Evolutionary conservation across 37 sponge, comb jelly and placozoan species (phyloP).

Genomic region (Beroe ovata): DNA sequence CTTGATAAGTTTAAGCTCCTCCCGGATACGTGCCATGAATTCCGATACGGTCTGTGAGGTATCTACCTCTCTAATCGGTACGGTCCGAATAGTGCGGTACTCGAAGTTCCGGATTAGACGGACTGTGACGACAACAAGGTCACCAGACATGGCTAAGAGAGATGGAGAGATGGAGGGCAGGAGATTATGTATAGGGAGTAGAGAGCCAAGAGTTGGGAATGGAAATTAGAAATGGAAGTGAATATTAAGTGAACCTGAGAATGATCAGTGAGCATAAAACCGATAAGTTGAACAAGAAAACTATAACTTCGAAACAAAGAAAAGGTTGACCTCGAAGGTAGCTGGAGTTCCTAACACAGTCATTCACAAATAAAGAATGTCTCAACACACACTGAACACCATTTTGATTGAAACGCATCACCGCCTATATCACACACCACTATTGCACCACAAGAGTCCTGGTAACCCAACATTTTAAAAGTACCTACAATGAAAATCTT

Average conservation of each 20-base stretch:
- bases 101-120: constrained; percentile 58
- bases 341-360: background rate
- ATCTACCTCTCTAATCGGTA: constrained; percentile 52
- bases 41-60: background rate
- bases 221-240: too few relatives aligned
- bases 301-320: background rate
- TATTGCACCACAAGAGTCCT: too few relatives aligned
- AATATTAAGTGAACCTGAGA: too few relatives aligned
- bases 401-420: too few relatives aligned
- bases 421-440: too few relatives aligned
- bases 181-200: too few relatives aligned
- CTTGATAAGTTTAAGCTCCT: constrained; percentile 34
- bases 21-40: constrained; percentile 9
- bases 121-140: constrained; percentile 1
- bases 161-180: too few relatives aligned
- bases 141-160: background rate
- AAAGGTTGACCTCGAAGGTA: background rate
- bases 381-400: background rate
- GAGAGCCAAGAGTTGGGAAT: too few relatives aligned
- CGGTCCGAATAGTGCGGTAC: constrained; percentile 44
- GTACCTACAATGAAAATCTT: background rate
- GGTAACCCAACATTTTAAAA: background rate
- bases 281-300: background rate
- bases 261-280: too few relatives aligned
- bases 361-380: background rate